These are phyloP conservation scores for Gadus macrocephalus DNA, from an alignment of 2,113 vertebrate genomes.

Conservation along the genomic window DNA sequence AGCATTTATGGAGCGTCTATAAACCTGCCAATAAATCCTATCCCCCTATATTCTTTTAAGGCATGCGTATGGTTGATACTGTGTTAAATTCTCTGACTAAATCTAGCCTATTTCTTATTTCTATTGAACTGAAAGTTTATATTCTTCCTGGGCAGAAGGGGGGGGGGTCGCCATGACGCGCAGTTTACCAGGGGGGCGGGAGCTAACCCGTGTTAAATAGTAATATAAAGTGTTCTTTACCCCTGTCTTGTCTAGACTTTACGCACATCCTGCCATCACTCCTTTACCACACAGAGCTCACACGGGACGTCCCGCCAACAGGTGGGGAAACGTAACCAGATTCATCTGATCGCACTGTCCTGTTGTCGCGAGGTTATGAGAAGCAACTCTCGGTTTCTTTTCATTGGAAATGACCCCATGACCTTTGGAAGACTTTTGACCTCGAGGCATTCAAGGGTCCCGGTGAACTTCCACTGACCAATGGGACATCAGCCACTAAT, in stretches of 20 bases:
- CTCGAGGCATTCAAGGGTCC: conserved; percentile 60
- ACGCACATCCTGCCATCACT: conserved; percentile 44
- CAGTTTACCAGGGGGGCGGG: too few relatives aligned
- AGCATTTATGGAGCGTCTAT: conserved; percentile 39
- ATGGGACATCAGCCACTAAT: conserved; percentile 55
- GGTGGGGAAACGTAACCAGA: conserved; percentile 65
- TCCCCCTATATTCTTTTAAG: too few relatives aligned
- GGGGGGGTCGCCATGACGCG: too few relatives aligned
- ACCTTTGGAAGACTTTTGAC: conserved; percentile 73
- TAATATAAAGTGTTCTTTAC: background rate
- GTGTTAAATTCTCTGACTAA: too few relatives aligned
- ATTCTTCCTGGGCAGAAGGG: too few relatives aligned
- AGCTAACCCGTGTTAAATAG: too few relatives aligned
- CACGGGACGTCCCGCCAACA: conserved; percentile 58
- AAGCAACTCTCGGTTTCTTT: conserved; percentile 62
- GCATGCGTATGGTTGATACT: too few relatives aligned
- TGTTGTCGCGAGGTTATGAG: conserved; percentile 46
- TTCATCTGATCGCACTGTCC: conserved; percentile 50
- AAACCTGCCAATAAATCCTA: conserved; percentile 1
- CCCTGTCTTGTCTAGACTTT: conserved; percentile 45
- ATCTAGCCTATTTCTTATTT: too few relatives aligned
- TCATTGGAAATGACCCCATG: conserved; percentile 66
- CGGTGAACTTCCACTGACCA: conserved; percentile 52
- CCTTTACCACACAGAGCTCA: conserved; percentile 59
- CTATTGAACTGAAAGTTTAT: too few relatives aligned